A percentile compares a stretch with the other conserved stretches of the same genome.
Conservation (phyloP, 1,140 invertebrate genomes). For the Cotesia glomerata region DNA sequence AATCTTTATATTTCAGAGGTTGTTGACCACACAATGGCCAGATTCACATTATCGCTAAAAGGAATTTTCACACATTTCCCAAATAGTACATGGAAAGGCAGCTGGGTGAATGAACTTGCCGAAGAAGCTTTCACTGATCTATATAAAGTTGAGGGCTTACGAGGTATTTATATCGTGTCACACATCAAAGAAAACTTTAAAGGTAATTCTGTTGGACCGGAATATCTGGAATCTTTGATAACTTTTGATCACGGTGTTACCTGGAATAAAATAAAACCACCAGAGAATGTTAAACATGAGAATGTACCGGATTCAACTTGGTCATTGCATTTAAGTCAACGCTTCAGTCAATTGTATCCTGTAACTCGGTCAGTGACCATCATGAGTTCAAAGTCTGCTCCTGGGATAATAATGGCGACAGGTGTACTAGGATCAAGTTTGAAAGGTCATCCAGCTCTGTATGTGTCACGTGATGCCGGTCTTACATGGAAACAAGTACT, state of each 20-base stretch:
- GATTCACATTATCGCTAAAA: conserved; percentile 81
- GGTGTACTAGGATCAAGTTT: conserved; percentile 79
- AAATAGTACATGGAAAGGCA: conserved; percentile 77
- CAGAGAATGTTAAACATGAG: conserved; percentile 68
- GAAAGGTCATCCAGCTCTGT: conserved; percentile 82
- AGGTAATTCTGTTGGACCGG: conserved; percentile 68
- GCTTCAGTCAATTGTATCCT: conserved; percentile 83
- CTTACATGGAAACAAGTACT: conserved; percentile 83
- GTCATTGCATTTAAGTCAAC: conserved; percentile 85
- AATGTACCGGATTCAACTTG: conserved; percentile 71
- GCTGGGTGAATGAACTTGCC: conserved; percentile 80
- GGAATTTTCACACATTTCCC: conserved; percentile 85
- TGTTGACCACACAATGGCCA: conserved; percentile 64
- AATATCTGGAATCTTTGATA: conserved; percentile 81
- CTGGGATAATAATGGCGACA: conserved; percentile 86
- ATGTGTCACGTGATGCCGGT: conserved; percentile 84
- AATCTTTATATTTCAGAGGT: conserved; percentile 81
- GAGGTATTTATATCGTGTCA: conserved; percentile 89
- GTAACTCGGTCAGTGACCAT: conserved; percentile 80
- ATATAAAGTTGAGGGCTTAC: conserved; percentile 84
- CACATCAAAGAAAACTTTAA: conserved; percentile 69
- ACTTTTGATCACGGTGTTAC: conserved; percentile 87
- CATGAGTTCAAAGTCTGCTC: conserved; percentile 83
- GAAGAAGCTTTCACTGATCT: conserved; percentile 88
- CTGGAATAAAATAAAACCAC: conserved; percentile 77